Base-by-base conservation (phyloP, 2,888 invertebrate species). In the Agrochola circellaris region DNA sequence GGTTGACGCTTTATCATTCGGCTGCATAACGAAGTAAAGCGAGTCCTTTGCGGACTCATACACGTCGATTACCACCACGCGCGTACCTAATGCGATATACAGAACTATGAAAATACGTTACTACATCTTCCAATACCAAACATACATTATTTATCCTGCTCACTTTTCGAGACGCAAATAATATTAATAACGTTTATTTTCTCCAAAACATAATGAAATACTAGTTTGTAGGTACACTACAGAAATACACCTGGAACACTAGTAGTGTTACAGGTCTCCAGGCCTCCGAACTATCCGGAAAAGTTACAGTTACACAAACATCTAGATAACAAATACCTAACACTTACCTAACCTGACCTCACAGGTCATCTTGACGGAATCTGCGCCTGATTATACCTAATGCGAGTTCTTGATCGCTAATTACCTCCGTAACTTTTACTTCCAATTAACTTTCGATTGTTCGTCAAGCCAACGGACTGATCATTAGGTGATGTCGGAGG, bases 371-470 rank as follows among this genome's bases (percentile, higher is more conserved):
- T 83, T 26, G 38, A 45, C 23, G n/a, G 54, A 67, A 70, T 62
- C 56, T 58, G 17, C 34, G 38, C 13, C 48, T 83, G 60, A 81
- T 67, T 83, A 83, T 69, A 77, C 34, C 58, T 77, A 42, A 60
- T 51, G 56, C 56, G 54, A 34, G 56, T 58, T 71, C 79, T 67
- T 62, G 15, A 67, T 62, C 38, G 30, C 51, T 81, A 78, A 82
- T 79, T 85, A 72, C 72, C 71, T 45, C 61, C 58, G 77, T 89
- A 92, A 42, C 78, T 70, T 77, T 83, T 91, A 97, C 97, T 75
- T 97, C 45, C 77, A 48, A 97, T 84, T 97, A 77, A 51, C 73
- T 73, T 69, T 73, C 56, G 23, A 75, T 72, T 71, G 60, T 72
- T 72, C 68, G 48, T 56, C 56, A 34, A 51, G 62, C 42, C 48